Conservation (phyloP, 2,888 invertebrate species). For the Chromoteleia sp. region DNA sequence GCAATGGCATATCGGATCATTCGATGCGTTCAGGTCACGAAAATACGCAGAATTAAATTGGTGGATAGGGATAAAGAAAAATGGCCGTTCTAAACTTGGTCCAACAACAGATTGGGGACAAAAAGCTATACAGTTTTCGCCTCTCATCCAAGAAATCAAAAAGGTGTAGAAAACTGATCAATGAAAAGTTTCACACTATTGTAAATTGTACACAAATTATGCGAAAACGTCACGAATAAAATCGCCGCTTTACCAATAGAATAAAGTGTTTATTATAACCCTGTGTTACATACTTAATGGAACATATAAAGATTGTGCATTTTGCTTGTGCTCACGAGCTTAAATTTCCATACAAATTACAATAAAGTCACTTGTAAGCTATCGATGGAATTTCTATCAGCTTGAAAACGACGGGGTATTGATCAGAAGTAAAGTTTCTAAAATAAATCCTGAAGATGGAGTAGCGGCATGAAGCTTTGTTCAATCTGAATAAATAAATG, state of each 20-base stretch:
- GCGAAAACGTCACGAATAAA: conserved; percentile 1
- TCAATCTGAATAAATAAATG: too few species aligned
- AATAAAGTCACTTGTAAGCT: conserved; percentile 51
- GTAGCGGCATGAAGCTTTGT: too few species aligned
- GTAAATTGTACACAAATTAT: background rate
- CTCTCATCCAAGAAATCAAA: conserved; percentile 77
- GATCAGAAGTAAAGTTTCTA: background rate
- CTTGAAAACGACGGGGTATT: background rate
- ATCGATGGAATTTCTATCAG: conserved; percentile 5
- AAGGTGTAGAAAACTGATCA: conserved; percentile 8
- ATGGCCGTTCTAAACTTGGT: conserved; percentile 87
- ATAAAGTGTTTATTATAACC: conserved; percentile 81
- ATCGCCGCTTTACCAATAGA: conserved; percentile 72
- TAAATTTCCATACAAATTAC: conserved; percentile 40
- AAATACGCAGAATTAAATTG: conserved; percentile 87
- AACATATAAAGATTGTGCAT: conserved; percentile 79
- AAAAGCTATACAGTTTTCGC: conserved; percentile 87
- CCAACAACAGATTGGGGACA: conserved; percentile 86
- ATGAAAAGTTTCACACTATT: too few species aligned
- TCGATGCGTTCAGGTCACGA: conserved; percentile 87
- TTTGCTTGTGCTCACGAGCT: conserved; percentile 78
- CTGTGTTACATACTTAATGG: conserved; percentile 77
- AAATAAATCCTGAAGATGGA: background rate
- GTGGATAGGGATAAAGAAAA: conserved; percentile 87
- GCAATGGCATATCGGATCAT: conserved; percentile 86